A percentile compares a stretch with the other conserved stretches of the same genome.
phyloP scores from a whole-genome alignment of 2,113 vertebrate genomes.

The Myrmophylax atrothorax region DNA sequence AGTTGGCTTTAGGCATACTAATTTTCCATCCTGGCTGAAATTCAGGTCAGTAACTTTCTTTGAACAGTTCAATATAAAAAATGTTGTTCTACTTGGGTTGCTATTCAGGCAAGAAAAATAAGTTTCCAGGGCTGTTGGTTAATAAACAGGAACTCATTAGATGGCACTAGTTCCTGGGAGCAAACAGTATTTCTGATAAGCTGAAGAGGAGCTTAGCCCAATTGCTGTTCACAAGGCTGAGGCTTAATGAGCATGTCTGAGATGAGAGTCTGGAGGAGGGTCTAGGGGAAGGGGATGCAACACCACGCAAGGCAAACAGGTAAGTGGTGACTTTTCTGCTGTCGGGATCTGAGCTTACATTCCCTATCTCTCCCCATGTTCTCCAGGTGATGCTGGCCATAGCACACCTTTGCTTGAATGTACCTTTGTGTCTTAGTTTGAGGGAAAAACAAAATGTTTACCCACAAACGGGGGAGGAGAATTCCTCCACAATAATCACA shows the following conservation, averaged over 20 bases:
- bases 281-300: neutral
- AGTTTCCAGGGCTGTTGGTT: neutral
- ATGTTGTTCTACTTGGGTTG: neutral
- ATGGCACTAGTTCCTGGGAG: neutral
- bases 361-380: neutral
- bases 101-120: neutral
- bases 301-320: neutral
- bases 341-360: neutral
- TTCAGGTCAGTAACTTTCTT: neutral
- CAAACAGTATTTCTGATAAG: neutral
- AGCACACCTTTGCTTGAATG: neutral
- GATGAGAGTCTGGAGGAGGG: neutral
- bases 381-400: neutral
- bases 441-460: too few species aligned
- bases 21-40: neutral
- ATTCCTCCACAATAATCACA: too few species aligned
- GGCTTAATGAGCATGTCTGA: neutral
- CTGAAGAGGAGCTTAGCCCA: neutral
- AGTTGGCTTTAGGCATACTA: neutral
- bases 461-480: too few species aligned
- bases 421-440: too few species aligned
- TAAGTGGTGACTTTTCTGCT: neutral
- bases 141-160: neutral
- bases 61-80: neutral
- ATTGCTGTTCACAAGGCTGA: neutral